These are phyloP conservation scores for Cerceris ruficornis DNA, from an alignment of 2,888 invertebrate genomes.

Conservation along the genomic window DNA sequence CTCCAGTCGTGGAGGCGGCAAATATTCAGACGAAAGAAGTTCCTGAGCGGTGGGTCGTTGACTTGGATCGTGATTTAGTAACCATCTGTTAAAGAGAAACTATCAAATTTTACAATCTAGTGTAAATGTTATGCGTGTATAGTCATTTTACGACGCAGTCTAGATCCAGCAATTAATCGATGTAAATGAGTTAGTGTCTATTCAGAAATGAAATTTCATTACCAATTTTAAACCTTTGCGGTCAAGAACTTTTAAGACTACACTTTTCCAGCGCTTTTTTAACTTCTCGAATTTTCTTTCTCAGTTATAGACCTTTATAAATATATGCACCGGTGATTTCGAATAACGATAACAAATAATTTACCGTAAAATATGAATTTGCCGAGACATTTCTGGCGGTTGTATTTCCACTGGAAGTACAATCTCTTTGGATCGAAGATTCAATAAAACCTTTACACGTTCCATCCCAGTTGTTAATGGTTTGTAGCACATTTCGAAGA, in stretches of 20 bases:
- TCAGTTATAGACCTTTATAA: too few species aligned
- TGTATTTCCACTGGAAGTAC: constrained; percentile 88
- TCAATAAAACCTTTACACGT: constrained; percentile 89
- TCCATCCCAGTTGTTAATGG: constrained; percentile 95
- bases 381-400: constrained; percentile 83
- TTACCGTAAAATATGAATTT: constrained; percentile 86
- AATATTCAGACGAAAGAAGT: constrained; percentile 89
- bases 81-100: constrained; percentile 83
- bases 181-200: too few species aligned
- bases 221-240: too few species aligned
- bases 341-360: background rate
- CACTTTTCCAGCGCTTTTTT: too few species aligned
- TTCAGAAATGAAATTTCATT: too few species aligned
- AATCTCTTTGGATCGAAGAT: constrained; percentile 87
- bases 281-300: too few species aligned
- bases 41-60: constrained; percentile 93
- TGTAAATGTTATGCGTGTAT: too few species aligned
- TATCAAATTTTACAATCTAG: too few species aligned
- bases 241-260: too few species aligned
- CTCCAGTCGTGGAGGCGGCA: constrained; percentile 94
- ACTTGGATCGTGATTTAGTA: constrained; percentile 92
- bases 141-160: too few species aligned
- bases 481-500: constrained; percentile 97
- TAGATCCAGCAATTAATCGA: background rate
- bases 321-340: too few species aligned